phyloP scores from a whole-genome alignment of 2,888 invertebrate species.

The Caenorhabditis drosophilae region DNA sequence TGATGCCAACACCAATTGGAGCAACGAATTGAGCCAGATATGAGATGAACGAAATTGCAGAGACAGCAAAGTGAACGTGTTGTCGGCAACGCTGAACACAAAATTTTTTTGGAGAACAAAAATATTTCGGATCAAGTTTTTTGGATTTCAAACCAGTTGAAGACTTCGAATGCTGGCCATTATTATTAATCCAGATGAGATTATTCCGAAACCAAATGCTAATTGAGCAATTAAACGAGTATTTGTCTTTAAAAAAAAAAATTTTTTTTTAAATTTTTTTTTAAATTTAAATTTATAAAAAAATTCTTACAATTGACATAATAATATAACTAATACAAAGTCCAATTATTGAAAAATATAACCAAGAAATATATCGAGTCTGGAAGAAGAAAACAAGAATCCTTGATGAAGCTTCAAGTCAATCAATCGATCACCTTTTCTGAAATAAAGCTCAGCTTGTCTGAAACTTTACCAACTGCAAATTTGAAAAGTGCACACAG shows the following conservation, averaged over 20 bases:
- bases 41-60: slow-evolving; percentile 23
- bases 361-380: slow-evolving; percentile 28
- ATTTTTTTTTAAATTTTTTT: too few relatives aligned
- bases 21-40: slow-evolving; percentile 35
- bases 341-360: slow-evolving; percentile 27
- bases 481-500: slow-evolving; percentile 39
- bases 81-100: slow-evolving; percentile 19
- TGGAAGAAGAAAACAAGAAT: slow-evolving; percentile 2
- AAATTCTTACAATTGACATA: slow-evolving; percentile 39
- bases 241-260: neutral
- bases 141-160: slow-evolving; percentile 22
- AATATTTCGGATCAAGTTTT: neutral
- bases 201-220: slow-evolving; percentile 44
- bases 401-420: too few relatives aligned
- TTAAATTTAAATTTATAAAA: neutral
- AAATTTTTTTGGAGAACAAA: neutral
- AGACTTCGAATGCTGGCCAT: slow-evolving; percentile 47
- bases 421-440: too few relatives aligned
- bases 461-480: slow-evolving; percentile 36
- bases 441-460: too few relatives aligned
- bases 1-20: slow-evolving; percentile 35
- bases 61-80: slow-evolving; percentile 44
- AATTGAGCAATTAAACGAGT: slow-evolving; percentile 35
- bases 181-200: slow-evolving; percentile 44
- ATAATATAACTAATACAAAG: slow-evolving; percentile 42